Percentiles rank a stretch among this genome's conserved stretches.
phyloP scores from a whole-genome alignment of 2,113 vertebrate species.

The Nannospalax galili region DNA sequence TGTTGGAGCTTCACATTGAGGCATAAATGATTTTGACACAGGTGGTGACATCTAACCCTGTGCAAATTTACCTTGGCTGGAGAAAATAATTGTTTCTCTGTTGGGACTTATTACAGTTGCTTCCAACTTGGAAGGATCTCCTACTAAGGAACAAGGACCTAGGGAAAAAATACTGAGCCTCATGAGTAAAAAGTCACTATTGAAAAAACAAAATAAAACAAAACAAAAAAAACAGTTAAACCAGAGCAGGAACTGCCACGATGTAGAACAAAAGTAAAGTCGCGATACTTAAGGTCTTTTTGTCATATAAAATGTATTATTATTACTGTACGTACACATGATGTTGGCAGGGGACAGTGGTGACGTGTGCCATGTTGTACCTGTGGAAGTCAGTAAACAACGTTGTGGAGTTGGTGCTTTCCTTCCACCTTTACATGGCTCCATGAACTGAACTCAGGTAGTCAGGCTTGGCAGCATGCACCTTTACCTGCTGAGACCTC shows the following conservation, averaged over 20 bases:
- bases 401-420: background rate
- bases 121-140: constrained; percentile 54
- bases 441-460: too few relatives aligned
- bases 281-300: background rate
- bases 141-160: constrained; percentile 26
- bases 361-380: background rate
- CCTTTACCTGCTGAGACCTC: background rate
- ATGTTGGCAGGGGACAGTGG: too few relatives aligned
- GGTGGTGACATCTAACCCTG: background rate
- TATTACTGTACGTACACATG: too few relatives aligned
- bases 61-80: constrained; percentile 34
- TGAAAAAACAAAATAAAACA: too few relatives aligned
- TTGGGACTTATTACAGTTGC: constrained; percentile 3
- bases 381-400: too few relatives aligned
- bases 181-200: background rate
- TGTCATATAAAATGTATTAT: background rate
- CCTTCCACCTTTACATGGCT: background rate
- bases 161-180: background rate
- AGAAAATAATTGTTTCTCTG: constrained; percentile 21
- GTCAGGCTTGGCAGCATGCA: background rate
- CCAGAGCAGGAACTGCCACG: background rate
- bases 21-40: constrained; percentile 27
- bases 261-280: background rate
- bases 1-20: background rate
- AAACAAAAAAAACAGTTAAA: too few relatives aligned